Evolutionary conservation across 2,797 vertebrate genomes (phyloP).

Genomic region (Lithobates sylvaticus): DNA sequence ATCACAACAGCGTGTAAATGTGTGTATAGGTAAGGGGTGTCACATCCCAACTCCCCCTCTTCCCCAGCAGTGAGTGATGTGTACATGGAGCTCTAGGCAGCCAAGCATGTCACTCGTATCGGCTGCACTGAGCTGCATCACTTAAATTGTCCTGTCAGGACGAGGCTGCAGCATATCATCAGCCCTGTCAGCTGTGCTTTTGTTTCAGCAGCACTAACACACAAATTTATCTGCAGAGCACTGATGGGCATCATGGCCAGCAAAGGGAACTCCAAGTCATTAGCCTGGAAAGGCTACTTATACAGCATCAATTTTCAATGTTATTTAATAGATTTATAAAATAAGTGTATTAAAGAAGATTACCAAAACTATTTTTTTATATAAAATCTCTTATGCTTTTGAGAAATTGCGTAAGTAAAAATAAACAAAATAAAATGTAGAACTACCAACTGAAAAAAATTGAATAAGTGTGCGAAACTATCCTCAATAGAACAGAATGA

Average conservation of each 20-base stretch:
- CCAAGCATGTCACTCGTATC: neutral
- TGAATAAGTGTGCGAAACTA: too few relatives aligned
- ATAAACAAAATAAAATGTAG: too few relatives aligned
- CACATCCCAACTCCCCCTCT: slow-evolving; percentile 1
- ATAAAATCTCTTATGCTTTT: too few relatives aligned
- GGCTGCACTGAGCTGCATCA: slow-evolving; percentile 31
- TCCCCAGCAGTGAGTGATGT: slow-evolving; percentile 39
- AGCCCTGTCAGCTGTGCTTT: slow-evolving; percentile 32
- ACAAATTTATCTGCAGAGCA: neutral
- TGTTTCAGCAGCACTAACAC: neutral
- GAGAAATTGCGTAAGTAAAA: too few relatives aligned
- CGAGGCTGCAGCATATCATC: slow-evolving; percentile 13
- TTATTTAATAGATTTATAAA: too few relatives aligned
- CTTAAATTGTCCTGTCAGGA: slow-evolving; percentile 11
- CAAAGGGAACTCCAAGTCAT: neutral
- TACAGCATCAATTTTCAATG: neutral
- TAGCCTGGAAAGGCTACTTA: neutral
- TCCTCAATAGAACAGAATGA: too few relatives aligned
- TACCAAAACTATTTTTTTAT: too few relatives aligned
- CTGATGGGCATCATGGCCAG: slow-evolving; percentile 10
- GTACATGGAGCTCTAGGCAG: slow-evolving; percentile 8
- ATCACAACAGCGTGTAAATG: slow-evolving; percentile 33
- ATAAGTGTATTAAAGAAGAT: too few relatives aligned
- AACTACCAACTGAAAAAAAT: too few relatives aligned
- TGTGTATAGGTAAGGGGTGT: slow-evolving; percentile 17